These are phyloP conservation scores for Jacana jacana DNA, from an alignment of 2,113 vertebrate genomes.

Conservation along the genomic window DNA sequence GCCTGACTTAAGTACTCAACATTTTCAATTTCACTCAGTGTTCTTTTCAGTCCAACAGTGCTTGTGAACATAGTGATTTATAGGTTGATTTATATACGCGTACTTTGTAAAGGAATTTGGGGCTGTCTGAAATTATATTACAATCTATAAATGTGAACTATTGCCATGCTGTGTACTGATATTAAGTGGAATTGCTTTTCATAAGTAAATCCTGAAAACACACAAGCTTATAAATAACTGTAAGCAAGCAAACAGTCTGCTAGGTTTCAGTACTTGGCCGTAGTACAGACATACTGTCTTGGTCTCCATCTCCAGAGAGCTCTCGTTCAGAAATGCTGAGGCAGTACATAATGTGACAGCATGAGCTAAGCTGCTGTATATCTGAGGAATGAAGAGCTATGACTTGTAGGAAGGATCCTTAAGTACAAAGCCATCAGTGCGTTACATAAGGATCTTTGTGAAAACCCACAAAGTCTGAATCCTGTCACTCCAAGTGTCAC, in stretches of 20 bases:
- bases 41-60: not conserved
- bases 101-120: slow-evolving; percentile 21
- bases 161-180: not conserved
- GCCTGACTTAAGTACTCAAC: not conserved
- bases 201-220: slow-evolving; percentile 29
- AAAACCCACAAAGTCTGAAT: not conserved
- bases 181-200: slow-evolving; percentile 21
- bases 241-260: not conserved
- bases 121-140: slow-evolving; percentile 7
- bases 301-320: not conserved
- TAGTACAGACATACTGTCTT: not conserved
- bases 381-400: not conserved
- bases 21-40: not conserved
- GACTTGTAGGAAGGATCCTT: not conserved
- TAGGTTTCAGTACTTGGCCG: not conserved
- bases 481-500: not conserved
- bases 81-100: not conserved
- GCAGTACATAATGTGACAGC: not conserved
- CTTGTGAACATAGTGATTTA: slow-evolving; percentile 2
- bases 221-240: slow-evolving; percentile 4
- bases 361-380: not conserved
- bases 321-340: not conserved
- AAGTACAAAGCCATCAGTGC: not conserved
- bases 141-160: slow-evolving; percentile 27
- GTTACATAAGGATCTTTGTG: not conserved